phyloP scores from a whole-genome alignment of 2,113 vertebrate genomes.

The Andinoacara biseriatus region DNA sequence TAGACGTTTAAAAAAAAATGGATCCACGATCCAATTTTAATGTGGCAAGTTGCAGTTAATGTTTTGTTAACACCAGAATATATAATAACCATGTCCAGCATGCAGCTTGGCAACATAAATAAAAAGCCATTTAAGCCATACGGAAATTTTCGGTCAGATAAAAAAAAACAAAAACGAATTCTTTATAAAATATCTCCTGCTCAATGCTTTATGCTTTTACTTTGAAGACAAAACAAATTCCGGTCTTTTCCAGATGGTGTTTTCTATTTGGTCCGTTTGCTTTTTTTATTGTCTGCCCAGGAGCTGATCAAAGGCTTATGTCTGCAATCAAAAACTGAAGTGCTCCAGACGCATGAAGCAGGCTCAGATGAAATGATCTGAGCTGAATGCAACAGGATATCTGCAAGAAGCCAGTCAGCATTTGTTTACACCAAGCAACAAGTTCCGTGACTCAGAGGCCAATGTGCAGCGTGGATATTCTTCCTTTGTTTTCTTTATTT shows the following conservation, averaged over 20 bases:
- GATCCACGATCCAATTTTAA: background rate
- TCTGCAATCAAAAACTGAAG: conserved; percentile 49
- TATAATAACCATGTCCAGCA: background rate
- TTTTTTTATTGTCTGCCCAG: conserved; percentile 27
- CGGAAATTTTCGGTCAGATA: background rate
- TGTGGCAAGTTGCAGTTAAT: background rate
- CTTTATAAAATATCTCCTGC: background rate
- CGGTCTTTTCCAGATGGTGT: background rate
- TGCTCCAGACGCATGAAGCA: background rate
- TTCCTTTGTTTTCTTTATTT: background rate
- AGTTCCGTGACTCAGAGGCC: conserved; percentile 28
- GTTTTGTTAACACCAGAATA: background rate
- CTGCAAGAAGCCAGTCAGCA: background rate
- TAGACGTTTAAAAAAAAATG: background rate
- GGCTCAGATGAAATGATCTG: conserved; percentile 7
- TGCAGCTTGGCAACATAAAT: background rate
- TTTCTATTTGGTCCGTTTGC: background rate
- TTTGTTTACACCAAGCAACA: background rate
- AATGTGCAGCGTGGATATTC: background rate
- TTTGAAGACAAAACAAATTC: conserved; percentile 25
- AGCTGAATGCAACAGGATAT: conserved; percentile 10
- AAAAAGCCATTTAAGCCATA: background rate
- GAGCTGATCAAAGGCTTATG: conserved; percentile 49
- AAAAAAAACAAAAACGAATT: no score
- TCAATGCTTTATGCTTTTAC: conserved; percentile 28